Conservation (phyloP, 2,888 invertebrate genomes). For the Escarpia spicata region DNA sequence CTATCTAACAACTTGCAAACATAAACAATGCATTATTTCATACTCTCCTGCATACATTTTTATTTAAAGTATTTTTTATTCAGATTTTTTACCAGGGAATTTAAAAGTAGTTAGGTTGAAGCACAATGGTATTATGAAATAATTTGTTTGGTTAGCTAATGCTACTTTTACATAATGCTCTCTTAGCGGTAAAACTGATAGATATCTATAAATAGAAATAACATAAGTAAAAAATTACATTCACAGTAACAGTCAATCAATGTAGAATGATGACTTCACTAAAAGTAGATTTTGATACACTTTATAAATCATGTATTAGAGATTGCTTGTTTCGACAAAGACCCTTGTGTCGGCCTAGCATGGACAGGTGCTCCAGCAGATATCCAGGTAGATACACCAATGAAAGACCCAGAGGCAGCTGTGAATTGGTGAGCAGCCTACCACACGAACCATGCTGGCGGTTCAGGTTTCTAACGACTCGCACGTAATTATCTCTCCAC, state of each 20-base stretch:
- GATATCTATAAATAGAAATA: not conserved
- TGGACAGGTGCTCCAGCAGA: not conserved
- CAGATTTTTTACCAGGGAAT: not conserved
- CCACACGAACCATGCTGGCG: not conserved
- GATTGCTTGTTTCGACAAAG: not conserved
- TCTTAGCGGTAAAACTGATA: not conserved
- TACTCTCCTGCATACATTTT: not conserved
- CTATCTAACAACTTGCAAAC: no score
- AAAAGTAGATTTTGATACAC: not conserved
- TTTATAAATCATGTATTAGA: not conserved
- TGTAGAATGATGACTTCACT: not conserved
- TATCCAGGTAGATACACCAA: not conserved
- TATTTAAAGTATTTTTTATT: not conserved
- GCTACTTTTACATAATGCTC: not conserved
- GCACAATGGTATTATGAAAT: not conserved
- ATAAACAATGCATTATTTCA: not conserved
- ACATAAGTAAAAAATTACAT: not conserved
- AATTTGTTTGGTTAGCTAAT: not conserved
- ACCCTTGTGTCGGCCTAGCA: not conserved
- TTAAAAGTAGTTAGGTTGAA: not conserved
- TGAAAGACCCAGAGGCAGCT: not conserved
- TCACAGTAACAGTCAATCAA: not conserved
- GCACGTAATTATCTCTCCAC: not conserved
- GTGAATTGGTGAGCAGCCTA: not conserved
- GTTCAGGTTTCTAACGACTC: constrained; percentile 1